Evolutionary conservation across 2,113 vertebrate species (phyloP), one percentile per base, ranked within the genome.

Genomic region (Mustela lutreola): DNA sequence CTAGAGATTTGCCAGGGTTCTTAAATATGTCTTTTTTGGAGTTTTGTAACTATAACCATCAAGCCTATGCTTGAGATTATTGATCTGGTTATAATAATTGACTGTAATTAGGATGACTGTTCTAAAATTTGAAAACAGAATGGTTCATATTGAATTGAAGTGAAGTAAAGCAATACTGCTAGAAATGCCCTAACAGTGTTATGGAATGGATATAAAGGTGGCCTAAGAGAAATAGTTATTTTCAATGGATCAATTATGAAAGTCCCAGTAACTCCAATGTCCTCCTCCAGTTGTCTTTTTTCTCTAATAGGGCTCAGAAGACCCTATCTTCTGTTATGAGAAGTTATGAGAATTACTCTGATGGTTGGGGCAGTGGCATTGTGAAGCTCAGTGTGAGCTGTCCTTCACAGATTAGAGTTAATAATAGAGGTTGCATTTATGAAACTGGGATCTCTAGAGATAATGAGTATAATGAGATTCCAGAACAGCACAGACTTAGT

Each of bases 41-140:
- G 2, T 85, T 96, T n/a, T 75, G 9, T 56, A 70, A 7, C 9
- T 93, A 14, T 50, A 24, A 28, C 12, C 7, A 48, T 28, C 31
- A 86, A 83, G 6, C 6, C 7, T 50, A n/a, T 36, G 6, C 45
- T 53, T 94, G 42, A 78, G 8, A 62, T 48, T 21, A 73, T 58
- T 86, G 33, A 92, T 42, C 2, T 80, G 4, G 10, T 90, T 28
- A 48, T 78, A 70, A 80, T 53, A 73, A 82, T 65, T 67, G 15
- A 48, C 14, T 80, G 15, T 48, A 88, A 96, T 86, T 83, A 70
- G 5, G 11, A 36, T 63, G 36, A 70, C 4, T 63, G 5, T 88
- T 84, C 33, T 83, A 96, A 87, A 4, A 7, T 90, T 87, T 4
- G 60, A 31, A 90, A 90, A 97, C 42, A 18, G 79, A 24, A 56